Base-by-base conservation (phyloP, 2,888 invertebrate genomes). In the Lasioglossum oenotherae region DNA sequence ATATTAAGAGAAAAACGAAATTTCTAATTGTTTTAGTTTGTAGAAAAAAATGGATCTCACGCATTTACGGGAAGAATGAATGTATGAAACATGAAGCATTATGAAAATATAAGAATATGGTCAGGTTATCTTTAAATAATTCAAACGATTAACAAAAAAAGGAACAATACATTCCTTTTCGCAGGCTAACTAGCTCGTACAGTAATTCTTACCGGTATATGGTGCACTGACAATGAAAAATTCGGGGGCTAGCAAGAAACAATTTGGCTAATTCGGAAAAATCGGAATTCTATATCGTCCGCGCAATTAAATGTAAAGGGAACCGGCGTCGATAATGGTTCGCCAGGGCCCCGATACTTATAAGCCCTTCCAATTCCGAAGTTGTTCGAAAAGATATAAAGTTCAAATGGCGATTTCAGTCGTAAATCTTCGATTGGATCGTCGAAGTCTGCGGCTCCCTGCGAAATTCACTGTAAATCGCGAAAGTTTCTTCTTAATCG, bases 381-480 rank as follows among this genome's bases (percentile, higher is more conserved):
- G 80, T 89, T 82, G 78, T 75, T 86, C 14, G 57, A 31, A 67
- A 80, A 90, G 90, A 89, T 88, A 90, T 90, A 90, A 90, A 90
- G 89, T 90, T 90, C 87, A 81, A 89, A 89, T 80, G 84, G 83
- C 88, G 86, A 89, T 90, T 90, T 86, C 85, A 81, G 44, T 81
- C 81, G 87, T 91, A 86, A 88, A 90, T 91, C 90, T 87, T 88
- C 87, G 85, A 90, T 90, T 84, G 90, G 86, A 86, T 86, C 86
- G 85, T 78, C 84, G 80, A 75, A 81, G 85, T 90, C 86, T 86
- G 90, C 84, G 88, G 88, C 84, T 78, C 78, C 82, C 80, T 78
- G 76, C 84, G 84, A 85, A 90, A 89, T 90, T 87, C 86, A 90
- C 90, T 91, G 90, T 89, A 89, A 90, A 90, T 88, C 90, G 90